Evolutionary conservation across 2,888 invertebrate genomes (phyloP).

Genomic region (Scaptomyza cyrtandrae): DNA sequence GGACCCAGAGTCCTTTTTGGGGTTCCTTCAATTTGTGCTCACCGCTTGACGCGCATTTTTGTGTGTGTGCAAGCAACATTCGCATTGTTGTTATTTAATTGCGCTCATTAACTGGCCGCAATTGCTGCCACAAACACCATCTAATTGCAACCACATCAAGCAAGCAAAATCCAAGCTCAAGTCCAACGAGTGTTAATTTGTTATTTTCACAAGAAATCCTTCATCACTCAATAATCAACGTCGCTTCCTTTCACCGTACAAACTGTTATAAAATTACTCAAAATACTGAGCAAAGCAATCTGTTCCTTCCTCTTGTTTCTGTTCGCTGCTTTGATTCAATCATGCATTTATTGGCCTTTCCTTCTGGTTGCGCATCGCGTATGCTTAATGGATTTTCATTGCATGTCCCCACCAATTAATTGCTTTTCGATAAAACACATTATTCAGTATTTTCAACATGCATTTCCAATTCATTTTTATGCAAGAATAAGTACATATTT

Average conservation of each 20-base stretch:
- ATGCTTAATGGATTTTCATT: slow-evolving; percentile 41
- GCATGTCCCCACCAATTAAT: slow-evolving; percentile 23
- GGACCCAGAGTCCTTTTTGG: slow-evolving; percentile 20
- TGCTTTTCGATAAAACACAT: slow-evolving; percentile 40
- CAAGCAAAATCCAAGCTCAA: slow-evolving; percentile 3
- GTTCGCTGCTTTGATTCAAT: slow-evolving; percentile 27
- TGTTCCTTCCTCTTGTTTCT: not conserved
- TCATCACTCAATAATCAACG: not conserved
- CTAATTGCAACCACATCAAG: slow-evolving; percentile 35
- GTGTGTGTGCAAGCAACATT: slow-evolving; percentile 15
- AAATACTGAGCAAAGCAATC: slow-evolving; percentile 15
- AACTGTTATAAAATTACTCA: not conserved
- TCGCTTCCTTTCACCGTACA: not conserved
- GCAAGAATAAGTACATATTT: slow-evolving; percentile 11
- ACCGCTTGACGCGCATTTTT: slow-evolving; percentile 5
- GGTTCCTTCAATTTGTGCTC: slow-evolving; percentile 12
- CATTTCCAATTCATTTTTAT: slow-evolving; percentile 22
- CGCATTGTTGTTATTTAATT: slow-evolving; percentile 66
- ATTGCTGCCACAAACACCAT: slow-evolving; percentile 18
- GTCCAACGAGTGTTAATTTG: slow-evolving; percentile 24
- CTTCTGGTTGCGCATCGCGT: slow-evolving; percentile 34
- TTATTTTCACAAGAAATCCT: slow-evolving; percentile 14
- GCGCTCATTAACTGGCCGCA: slow-evolving; percentile 62
- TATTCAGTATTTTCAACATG: slow-evolving; percentile 24
- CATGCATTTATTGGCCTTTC: slow-evolving; percentile 34